phyloP scores from a whole-genome alignment of 2,113 vertebrate genomes.

The Struthidea cinerea region DNA sequence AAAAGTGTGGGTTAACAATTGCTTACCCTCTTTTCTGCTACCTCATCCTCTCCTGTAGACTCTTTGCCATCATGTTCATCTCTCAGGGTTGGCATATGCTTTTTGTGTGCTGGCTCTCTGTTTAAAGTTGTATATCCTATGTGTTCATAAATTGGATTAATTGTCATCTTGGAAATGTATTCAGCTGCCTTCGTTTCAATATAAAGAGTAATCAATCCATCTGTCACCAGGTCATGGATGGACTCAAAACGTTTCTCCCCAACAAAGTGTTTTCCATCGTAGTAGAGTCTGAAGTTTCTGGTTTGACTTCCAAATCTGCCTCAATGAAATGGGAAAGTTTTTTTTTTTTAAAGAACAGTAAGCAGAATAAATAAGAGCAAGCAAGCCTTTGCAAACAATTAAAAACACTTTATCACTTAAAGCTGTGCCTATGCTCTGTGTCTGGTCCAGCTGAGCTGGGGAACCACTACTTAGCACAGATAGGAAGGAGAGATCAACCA shows the following conservation, averaged over 20 bases:
- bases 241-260: constrained; percentile 88
- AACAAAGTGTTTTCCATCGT: constrained; percentile 87
- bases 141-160: constrained; percentile 90
- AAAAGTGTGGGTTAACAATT: constrained; percentile 59
- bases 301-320: constrained; percentile 88
- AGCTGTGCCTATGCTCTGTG: constrained; percentile 39
- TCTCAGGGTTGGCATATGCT: constrained; percentile 80
- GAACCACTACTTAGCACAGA: constrained; percentile 40
- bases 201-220: constrained; percentile 88
- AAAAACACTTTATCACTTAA: constrained; percentile 54
- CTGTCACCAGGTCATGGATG: constrained; percentile 87
- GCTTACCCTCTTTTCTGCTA: constrained; percentile 92
- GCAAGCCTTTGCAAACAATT: constrained; percentile 60
- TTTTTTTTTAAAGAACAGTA: constrained; percentile 69
- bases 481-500: constrained; percentile 28
- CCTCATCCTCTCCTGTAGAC: constrained; percentile 79
- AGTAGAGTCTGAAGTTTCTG: constrained; percentile 87
- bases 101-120: constrained; percentile 92
- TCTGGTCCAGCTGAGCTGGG: neutral
- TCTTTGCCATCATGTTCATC: constrained; percentile 83
- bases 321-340: constrained; percentile 73
- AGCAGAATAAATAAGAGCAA: constrained; percentile 67
- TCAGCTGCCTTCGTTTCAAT: constrained; percentile 88
- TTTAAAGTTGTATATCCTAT: constrained; percentile 92
- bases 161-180: constrained; percentile 88